Conservation (phyloP, 2,888 invertebrate genomes). For the Nemurella pictetii region DNA sequence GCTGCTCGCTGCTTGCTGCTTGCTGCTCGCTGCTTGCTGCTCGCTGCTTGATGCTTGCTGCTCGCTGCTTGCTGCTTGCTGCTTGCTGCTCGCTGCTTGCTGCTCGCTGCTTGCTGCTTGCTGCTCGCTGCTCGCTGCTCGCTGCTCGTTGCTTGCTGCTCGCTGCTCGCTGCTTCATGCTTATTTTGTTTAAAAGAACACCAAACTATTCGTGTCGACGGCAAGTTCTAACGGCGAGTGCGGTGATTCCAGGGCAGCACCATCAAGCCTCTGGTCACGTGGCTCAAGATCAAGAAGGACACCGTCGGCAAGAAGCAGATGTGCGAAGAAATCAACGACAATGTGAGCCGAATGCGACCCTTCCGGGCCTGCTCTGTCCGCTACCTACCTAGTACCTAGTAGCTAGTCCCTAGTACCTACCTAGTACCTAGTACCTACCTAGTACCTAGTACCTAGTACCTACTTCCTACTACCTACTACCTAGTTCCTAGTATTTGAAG, state of each 20-base stretch:
- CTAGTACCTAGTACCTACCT: no score
- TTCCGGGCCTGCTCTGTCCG: not conserved
- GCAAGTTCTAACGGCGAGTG: not conserved
- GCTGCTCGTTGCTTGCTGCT: no score
- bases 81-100: no score
- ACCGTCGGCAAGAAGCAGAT: conserved; percentile 53
- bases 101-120: no score
- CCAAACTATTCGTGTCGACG: not conserved
- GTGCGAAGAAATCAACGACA: conserved; percentile 59
- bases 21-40: no score
- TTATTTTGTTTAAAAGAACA: not conserved
- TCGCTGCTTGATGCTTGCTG: no score
- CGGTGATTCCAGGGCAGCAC: conserved; percentile 57
- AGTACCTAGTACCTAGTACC: no score
- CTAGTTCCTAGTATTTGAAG: not conserved
- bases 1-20: no score
- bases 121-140: no score
- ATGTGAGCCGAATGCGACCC: conserved; percentile 50
- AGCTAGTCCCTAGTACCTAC: no score
- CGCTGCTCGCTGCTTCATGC: not conserved
- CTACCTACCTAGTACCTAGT: not conserved
- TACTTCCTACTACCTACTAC: not conserved
- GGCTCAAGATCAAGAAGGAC: conserved; percentile 57
- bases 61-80: no score
- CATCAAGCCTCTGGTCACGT: conserved; percentile 61